phyloP scores from a whole-genome alignment of 2,113 vertebrate genomes.

The Chionis minor region DNA sequence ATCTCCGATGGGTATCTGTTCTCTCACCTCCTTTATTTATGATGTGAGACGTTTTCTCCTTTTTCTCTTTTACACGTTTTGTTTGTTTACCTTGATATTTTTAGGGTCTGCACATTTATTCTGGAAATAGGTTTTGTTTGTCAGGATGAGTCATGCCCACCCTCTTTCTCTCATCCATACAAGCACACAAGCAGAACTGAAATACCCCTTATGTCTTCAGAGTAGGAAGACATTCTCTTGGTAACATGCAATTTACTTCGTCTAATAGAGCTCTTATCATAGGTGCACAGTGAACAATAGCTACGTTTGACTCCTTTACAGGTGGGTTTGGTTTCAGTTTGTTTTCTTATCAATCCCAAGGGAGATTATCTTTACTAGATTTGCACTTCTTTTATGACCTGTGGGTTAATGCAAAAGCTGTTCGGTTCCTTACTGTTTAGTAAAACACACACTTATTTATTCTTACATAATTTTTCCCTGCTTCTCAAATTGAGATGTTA shows the following conservation, averaged over 20 bases:
- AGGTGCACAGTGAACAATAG: background rate
- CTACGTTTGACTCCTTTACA: background rate
- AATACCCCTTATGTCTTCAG: background rate
- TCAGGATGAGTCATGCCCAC: conserved; percentile 29
- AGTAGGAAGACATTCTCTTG: background rate
- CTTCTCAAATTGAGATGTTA: background rate
- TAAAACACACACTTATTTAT: background rate
- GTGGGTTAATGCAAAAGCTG: background rate
- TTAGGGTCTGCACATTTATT: conserved; percentile 3
- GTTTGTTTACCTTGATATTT: conserved; percentile 34
- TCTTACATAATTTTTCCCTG: background rate
- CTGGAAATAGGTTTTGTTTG: conserved; percentile 12
- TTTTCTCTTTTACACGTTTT: background rate
- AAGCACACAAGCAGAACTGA: background rate
- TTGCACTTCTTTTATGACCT: background rate
- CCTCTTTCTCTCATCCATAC: background rate
- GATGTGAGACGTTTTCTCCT: background rate
- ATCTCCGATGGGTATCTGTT: background rate
- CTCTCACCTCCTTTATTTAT: background rate
- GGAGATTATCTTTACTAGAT: background rate
- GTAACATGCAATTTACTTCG: background rate
- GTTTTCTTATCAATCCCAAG: background rate
- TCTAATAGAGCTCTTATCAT: background rate
- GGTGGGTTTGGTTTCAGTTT: background rate
- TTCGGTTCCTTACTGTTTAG: background rate